Conservation (phyloP, 2,888 invertebrate species). For the Alloscopus bannaensis region DNA sequence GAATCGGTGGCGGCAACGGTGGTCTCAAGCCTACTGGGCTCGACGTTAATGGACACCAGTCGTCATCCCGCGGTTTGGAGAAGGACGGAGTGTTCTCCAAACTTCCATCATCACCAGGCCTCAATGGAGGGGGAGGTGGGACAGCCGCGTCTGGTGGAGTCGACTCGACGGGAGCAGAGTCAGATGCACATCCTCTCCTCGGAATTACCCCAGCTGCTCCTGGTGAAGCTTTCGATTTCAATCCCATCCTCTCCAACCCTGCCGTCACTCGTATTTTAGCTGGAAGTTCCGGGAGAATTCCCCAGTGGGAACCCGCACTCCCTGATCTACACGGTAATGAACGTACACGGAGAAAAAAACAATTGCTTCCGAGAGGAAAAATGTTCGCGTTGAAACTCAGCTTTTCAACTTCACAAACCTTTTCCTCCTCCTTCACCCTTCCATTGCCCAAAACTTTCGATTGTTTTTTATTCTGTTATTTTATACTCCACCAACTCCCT, state of each 20-base stretch:
- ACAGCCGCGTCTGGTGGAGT: slow-evolving; percentile 47
- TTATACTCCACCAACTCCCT: slow-evolving; percentile 25
- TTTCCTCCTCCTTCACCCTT: not conserved
- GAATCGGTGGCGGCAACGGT: slow-evolving; percentile 63
- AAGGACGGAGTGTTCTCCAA: slow-evolving; percentile 83
- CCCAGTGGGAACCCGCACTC: slow-evolving; percentile 73
- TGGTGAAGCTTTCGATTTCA: slow-evolving; percentile 78
- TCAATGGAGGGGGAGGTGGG: slow-evolving; percentile 54
- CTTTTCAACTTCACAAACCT: not conserved
- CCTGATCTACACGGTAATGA: slow-evolving; percentile 73
- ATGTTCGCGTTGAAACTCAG: too few species aligned
- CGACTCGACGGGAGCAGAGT: slow-evolving; percentile 66
- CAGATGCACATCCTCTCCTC: slow-evolving; percentile 73
- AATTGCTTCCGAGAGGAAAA: slow-evolving; percentile 13
- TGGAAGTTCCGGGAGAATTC: slow-evolving; percentile 84
- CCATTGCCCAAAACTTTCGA: not conserved
- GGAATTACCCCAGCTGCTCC: slow-evolving; percentile 74
- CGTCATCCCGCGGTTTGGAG: slow-evolving; percentile 77
- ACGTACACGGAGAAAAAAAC: slow-evolving; percentile 33
- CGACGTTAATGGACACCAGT: slow-evolving; percentile 65
- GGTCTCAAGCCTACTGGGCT: slow-evolving; percentile 64
- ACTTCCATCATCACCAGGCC: slow-evolving; percentile 76
- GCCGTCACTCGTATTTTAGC: slow-evolving; percentile 90
- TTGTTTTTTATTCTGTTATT: slow-evolving; percentile 6
- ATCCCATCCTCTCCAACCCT: slow-evolving; percentile 85